Evolutionary conservation across 2,113 vertebrate genomes (phyloP), one percentile per base, ranked within the genome.

Genomic region (Athene cunicularia): DNA sequence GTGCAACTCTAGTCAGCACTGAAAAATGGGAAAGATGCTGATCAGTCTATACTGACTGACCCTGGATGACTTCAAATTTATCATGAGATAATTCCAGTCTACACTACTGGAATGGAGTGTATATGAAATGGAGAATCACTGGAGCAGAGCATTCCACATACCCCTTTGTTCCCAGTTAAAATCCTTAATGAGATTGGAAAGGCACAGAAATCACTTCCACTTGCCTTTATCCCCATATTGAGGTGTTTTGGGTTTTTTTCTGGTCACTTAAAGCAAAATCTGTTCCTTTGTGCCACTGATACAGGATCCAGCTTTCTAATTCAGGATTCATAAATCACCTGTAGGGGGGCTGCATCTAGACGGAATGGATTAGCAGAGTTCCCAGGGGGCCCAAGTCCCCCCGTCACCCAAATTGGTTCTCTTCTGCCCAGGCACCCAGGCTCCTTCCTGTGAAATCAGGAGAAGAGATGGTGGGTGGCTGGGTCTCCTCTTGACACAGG

Each of bases 141-240:
- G 73, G 49, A 91, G 53, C 80, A 89, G 33, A 84, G 30, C 64
- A 72, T 72, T 45, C 60, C 66, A 53, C 92, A 91, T 30, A 94
- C 24, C 20, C 32, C 39, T 96, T 94, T 84, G 35, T 88, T 94
- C 33, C 84, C 53, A 11, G 21, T 80, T 88, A 64, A 88, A 88
- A 76, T 86, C 75, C 32, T 49, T 92, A 95, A 92, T 80, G 71
- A 88, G 62, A 63, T 43, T 80, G 88, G 58, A 79, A 93, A 85
- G 55, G 59, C 41, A 71, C 45, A 89, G 66, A 87, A 84, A 85
- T 80, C 26, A 43, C 37, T 83, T 93, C 76, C 37, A 39, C 55
- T 77, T 89, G 63, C 24, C 39, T 94, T 93, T 88, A 73, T 63
- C 35, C n/a, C 62, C 7, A 2, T 43, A 71, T 33, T 26, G 43